Evolutionary conservation across 2,113 vertebrate species (phyloP).

Genomic region (Cygnus buccinator): DNA sequence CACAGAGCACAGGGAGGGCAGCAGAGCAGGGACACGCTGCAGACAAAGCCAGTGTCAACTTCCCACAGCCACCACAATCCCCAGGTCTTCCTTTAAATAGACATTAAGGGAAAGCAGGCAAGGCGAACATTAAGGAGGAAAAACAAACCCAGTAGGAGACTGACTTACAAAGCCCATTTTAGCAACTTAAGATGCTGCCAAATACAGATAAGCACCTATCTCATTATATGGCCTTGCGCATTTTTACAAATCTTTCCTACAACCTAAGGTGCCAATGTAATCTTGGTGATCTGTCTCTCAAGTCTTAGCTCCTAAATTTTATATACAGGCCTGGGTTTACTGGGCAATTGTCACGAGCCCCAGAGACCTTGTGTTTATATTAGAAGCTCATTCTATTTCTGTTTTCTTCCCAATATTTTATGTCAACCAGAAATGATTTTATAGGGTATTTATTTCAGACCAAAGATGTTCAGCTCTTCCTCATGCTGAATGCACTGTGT

Average conservation of each 20-base stretch:
- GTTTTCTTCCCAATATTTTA: not conserved
- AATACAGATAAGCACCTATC: constrained; percentile 47
- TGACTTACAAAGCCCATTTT: constrained; percentile 56
- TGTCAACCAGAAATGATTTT: not conserved
- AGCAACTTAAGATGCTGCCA: constrained; percentile 54
- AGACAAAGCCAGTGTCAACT: not conserved
- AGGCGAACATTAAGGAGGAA: not conserved
- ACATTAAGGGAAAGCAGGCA: constrained; percentile 1
- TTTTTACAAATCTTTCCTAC: constrained; percentile 50
- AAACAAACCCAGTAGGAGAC: constrained; percentile 32
- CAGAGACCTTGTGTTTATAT: not conserved
- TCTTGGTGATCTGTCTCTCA: not conserved
- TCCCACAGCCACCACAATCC: not conserved
- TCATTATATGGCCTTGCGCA: not conserved
- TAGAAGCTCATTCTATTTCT: not conserved
- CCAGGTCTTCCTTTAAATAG: constrained; percentile 6
- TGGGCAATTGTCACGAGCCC: not conserved
- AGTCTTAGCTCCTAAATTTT: not conserved
- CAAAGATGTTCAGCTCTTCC: constrained; percentile 19
- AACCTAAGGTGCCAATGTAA: not conserved
- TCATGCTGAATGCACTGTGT: constrained; percentile 23
- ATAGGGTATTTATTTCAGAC: not conserved
- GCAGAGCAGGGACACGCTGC: not conserved
- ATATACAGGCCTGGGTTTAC: not conserved
- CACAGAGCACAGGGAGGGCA: not conserved